These are phyloP conservation scores for Lathamus discolor DNA, from an alignment of 2,113 vertebrate species.

Conservation along the genomic window DNA sequence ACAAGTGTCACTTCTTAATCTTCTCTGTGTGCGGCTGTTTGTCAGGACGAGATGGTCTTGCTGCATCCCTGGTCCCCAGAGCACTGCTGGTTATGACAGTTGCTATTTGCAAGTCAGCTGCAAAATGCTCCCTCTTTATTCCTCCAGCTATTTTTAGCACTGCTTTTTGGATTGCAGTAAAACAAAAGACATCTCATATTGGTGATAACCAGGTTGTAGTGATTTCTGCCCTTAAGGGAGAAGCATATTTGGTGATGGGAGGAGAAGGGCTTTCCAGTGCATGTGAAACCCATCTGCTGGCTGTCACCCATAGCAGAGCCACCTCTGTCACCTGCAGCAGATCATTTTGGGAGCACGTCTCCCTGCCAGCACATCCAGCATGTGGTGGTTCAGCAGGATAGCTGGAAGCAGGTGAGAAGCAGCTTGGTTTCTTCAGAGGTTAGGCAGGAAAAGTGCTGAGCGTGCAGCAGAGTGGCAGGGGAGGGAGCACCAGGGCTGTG, in stretches of 20 bases:
- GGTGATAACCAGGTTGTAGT: neutral
- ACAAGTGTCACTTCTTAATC: constrained; percentile 35
- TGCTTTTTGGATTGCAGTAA: neutral
- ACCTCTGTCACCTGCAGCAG: rapidly evolving
- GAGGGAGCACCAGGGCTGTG: neutral
- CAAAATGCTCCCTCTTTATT: neutral
- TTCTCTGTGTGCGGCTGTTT: neutral
- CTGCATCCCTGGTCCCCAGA: neutral
- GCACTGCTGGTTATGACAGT: constrained; percentile 8
- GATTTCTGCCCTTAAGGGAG: neutral
- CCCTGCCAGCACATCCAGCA: neutral
- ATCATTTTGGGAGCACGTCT: neutral
- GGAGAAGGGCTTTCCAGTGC: neutral
- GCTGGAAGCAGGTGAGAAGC: neutral
- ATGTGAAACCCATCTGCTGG: neutral
- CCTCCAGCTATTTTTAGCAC: constrained; percentile 20
- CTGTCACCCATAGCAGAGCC: neutral
- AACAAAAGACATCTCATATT: rapidly evolving
- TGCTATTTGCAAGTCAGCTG: constrained; percentile 38
- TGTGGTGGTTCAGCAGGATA: neutral
- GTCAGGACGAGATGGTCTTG: neutral
- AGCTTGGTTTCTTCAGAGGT: neutral
- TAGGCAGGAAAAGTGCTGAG: neutral
- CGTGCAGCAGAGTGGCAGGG: rapidly evolving
- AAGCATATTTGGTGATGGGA: neutral